Percentiles rank a stretch among this genome's conserved stretches.
These are phyloP conservation scores for Aurelia aurita complex sp. Pacific DNA, from an alignment of 30 jellyfish, hydroid and myxozoan species.

Conservation along the genomic window DNA sequence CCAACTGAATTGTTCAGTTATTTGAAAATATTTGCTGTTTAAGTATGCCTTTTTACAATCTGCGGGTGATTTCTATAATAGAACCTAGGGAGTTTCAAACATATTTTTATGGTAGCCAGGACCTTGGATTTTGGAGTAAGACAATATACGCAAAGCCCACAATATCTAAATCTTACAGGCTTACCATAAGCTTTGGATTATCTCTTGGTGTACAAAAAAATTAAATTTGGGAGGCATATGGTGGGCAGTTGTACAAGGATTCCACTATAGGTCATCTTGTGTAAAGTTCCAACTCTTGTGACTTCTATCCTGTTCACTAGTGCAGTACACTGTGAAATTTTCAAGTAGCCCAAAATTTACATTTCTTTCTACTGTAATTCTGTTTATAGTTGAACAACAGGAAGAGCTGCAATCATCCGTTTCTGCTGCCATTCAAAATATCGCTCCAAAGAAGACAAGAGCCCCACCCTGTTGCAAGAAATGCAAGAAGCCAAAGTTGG, in stretches of 20 bases:
- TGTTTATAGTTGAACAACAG: conserved; percentile 20
- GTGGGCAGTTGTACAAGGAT: background rate
- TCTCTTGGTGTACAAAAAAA: too few relatives aligned
- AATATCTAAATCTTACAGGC: too few relatives aligned
- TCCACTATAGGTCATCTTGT: background rate
- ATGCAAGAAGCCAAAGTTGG: conserved; percentile 34
- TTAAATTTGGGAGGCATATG: too few relatives aligned
- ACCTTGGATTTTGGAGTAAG: too few relatives aligned
- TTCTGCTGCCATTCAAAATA: background rate
- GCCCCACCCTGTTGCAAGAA: conserved; percentile 23
- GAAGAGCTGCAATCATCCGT: conserved; percentile 3
- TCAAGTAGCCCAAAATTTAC: background rate
- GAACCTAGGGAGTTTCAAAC: too few relatives aligned
- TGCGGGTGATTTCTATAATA: background rate
- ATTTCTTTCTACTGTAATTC: background rate
- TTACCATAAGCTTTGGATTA: too few relatives aligned
- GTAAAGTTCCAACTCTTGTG: background rate
- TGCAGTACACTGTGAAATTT: background rate
- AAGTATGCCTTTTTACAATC: conserved; percentile 8
- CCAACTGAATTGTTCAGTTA: background rate
- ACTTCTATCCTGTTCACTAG: background rate
- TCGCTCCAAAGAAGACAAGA: conserved; percentile 3
- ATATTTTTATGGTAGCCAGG: too few relatives aligned
- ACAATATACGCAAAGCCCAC: too few relatives aligned
- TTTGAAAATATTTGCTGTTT: background rate